These are phyloP conservation scores for Urocitellus parryii DNA, from an alignment of 2,113 vertebrate species.

Conservation along the genomic window DNA sequence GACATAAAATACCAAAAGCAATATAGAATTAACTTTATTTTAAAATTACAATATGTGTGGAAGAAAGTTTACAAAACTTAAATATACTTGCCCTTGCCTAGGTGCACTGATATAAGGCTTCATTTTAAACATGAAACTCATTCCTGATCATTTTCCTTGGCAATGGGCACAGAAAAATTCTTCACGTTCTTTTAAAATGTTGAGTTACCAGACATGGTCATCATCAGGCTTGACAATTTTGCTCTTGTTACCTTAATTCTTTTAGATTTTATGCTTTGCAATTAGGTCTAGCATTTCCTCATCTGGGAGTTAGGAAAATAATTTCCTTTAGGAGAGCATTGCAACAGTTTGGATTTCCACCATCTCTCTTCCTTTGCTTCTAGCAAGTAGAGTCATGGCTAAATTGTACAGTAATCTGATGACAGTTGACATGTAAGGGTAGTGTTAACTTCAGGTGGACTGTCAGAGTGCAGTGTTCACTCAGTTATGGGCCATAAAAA, in stretches of 20 bases:
- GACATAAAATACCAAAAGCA: neutral
- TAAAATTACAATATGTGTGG: neutral
- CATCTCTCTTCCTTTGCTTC: fast-evolving
- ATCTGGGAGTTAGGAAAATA: neutral
- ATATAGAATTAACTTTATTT: neutral
- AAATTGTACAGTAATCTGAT: fast-evolving
- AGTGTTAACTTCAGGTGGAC: fast-evolving
- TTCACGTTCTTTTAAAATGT: neutral
- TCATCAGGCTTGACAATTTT: neutral
- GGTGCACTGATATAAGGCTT: neutral
- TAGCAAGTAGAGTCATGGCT: fast-evolving
- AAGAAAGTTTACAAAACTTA: neutral
- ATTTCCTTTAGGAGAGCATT: neutral
- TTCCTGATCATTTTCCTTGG: neutral
- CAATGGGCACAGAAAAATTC: neutral
- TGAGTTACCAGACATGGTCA: fast-evolving
- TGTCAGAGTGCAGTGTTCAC: fast-evolving
- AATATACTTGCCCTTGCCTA: neutral
- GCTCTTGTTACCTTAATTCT: neutral
- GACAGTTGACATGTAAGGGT: fast-evolving
- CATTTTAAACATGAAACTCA: neutral
- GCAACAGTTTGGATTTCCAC: neutral
- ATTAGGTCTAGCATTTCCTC: neutral
- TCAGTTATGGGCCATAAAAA: neutral
- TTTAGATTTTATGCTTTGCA: neutral